Base-by-base conservation (phyloP, 2,797 vertebrate species). In the Syngnathus acus region DNA sequence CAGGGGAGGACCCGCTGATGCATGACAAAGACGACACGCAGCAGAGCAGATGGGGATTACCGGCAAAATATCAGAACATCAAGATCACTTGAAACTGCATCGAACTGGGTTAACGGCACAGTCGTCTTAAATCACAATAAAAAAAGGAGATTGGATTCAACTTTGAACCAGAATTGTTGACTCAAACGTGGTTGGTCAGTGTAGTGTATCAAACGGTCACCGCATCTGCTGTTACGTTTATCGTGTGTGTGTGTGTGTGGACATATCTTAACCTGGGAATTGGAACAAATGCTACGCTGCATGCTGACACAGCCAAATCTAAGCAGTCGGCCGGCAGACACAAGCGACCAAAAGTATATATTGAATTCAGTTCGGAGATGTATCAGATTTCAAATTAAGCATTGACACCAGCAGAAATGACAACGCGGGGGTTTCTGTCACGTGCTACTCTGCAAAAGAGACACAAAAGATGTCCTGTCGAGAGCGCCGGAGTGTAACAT, bases 1-100 rank as follows among this genome's bases (percentile, higher is more conserved):
- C 64, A 78, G 72, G 74, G 69, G 72, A 74, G 67, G 69, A 72
- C 70, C 71, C 66, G 71, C 37, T 73, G 73, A 65, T 76, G 78
- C 81, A 83, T 78, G 77, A 53, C 26, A 64, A 80, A 81, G 74
- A 76, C 77, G 68, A 68, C 78, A 79, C 74, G 77, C 75, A 82
- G 78, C 65, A 39, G 74, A 74, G 32, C 79, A 82, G 82, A 83
- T 78, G 80, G 72, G 75, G 77, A 81, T 81, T 84, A 80, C 66
- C 59, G 32, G 58, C 48, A 69, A 72, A 60, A 81, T 76, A 77
- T 75, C 71, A 66, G 74, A 70, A 80, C 71, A 64, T 75, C 48
- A n/a, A 77, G 69, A 61, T 70, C 59, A 69, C 71, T 78, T 73
- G 38, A 82, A 77, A 79, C 65, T 70, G 67, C 71, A 77, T 75